Evolutionary conservation across 2,888 invertebrate species (phyloP), one percentile per base, ranked within the genome.

Genomic region (Poecilobothrus nobilitatus): DNA sequence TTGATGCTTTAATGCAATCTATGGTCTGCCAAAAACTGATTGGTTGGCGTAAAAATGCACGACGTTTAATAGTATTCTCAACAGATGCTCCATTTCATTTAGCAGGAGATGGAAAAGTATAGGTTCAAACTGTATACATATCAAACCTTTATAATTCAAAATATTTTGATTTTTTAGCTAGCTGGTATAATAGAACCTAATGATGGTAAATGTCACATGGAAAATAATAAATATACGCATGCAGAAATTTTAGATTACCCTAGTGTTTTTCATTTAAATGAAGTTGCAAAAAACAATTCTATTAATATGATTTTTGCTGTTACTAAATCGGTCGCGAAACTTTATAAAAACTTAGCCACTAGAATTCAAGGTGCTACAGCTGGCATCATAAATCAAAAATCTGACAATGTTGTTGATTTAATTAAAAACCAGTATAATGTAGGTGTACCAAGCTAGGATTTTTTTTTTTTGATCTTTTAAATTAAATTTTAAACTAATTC

Each of bases 1-100:
- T 95, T 66, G 95, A 95, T 78, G 95, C 92, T 5, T 84, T 95
- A 34, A 91, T 95, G 84, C 95, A 95, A 82, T 90, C 88, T 0
- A 89, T 94, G 70, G 89, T 87, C 7, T 91, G 91, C 75, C 81
- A 85, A 72, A 75, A 88, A 18, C 80, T 86, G 73, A 90, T 94
- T 74, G 90, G 90, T 18, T 95, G 95, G 95, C 83, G 94, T 73
- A 79, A 84, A 0, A 84, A 88, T 67, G 91, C 91, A 0, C 84
- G 91, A 70, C 89, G 89, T 79, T 86, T 95, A 73, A 78, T 95
- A 63, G 85, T 95, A 0, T 88, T 91, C 73, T 87, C 92, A 1
- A 91, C 92, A 0, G 91, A 94, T 78, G 90, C 88, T 2, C 83
- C 85, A 4, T 93, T 89, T 76, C 95, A 63, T 63, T 15, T 9